Percentiles rank a stretch among this genome's conserved stretches.
Conservation (phyloP, 2,113 vertebrate species). For the Axis porcinus region DNA sequence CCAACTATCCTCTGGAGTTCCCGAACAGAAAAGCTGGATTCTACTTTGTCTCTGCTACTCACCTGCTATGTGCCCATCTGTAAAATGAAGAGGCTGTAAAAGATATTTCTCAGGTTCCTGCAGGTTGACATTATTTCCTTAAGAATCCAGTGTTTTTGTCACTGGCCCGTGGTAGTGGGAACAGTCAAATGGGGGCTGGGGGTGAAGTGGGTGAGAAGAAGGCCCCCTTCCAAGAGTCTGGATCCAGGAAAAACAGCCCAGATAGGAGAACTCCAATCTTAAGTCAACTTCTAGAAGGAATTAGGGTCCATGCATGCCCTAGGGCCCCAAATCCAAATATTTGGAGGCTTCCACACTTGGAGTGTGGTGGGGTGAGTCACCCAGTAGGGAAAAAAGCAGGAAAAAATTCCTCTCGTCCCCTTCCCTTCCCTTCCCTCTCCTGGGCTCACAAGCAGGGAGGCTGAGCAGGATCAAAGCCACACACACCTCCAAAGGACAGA, state of each 20-base stretch:
- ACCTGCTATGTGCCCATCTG: not conserved
- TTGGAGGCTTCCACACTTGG: not conserved
- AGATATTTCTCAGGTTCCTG: not conserved
- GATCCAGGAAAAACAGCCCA: not conserved
- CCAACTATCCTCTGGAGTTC: fast-evolving
- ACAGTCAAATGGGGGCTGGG: not conserved
- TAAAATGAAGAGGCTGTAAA: not conserved
- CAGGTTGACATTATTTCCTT: not conserved
- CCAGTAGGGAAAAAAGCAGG: not conserved
- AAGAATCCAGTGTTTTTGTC: not conserved
- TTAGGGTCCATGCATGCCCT: not conserved
- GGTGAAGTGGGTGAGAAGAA: not conserved
- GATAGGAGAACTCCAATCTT: not conserved
- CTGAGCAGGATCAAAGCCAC: conserved; percentile 23
- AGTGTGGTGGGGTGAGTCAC: conserved; percentile 31
- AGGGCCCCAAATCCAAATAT: not conserved
- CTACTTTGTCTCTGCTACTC: not conserved
- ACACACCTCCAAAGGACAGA: not conserved
- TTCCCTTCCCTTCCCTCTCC: not conserved
- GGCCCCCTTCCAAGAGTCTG: not conserved
- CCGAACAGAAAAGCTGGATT: not conserved
- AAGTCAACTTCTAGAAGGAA: not conserved
- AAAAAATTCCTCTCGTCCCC: not conserved
- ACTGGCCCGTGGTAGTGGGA: not conserved
- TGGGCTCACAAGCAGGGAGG: not conserved